These are phyloP conservation scores for Serinus canaria DNA, from an alignment of 2,113 vertebrate species.

Conservation along the genomic window DNA sequence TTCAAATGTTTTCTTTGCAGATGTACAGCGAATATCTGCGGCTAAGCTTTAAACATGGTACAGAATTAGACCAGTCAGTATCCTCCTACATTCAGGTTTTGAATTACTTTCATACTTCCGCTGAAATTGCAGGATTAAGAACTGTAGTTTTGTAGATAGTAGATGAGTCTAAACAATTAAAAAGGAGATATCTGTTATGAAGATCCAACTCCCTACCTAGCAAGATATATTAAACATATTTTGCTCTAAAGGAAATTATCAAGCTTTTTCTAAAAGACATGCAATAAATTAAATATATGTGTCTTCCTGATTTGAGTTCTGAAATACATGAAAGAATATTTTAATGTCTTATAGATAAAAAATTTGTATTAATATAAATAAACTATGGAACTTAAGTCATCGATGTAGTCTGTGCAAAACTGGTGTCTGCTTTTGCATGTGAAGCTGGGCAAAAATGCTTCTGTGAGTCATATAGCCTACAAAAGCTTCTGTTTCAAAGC, in stretches of 20 bases:
- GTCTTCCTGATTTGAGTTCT: not conserved
- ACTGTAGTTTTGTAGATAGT: not conserved
- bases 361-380: not conserved
- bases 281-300: not conserved
- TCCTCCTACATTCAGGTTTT: not conserved
- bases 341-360: not conserved
- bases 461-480: not conserved
- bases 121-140: not conserved
- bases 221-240: not conserved
- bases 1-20: conserved; percentile 42
- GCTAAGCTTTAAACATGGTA: conserved; percentile 30
- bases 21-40: not conserved
- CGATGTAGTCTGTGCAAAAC: not conserved
- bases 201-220: not conserved
- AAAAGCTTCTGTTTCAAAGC: not conserved
- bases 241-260: not conserved
- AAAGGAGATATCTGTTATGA: not conserved
- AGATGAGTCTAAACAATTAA: not conserved
- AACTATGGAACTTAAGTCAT: not conserved
- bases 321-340: not conserved
- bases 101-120: not conserved
- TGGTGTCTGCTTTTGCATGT: not conserved
- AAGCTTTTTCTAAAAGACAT: not conserved
- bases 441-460: not conserved
- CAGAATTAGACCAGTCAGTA: conserved; percentile 17